Base-by-base conservation (phyloP, 2,113 vertebrate species). In the Egretta garzetta region DNA sequence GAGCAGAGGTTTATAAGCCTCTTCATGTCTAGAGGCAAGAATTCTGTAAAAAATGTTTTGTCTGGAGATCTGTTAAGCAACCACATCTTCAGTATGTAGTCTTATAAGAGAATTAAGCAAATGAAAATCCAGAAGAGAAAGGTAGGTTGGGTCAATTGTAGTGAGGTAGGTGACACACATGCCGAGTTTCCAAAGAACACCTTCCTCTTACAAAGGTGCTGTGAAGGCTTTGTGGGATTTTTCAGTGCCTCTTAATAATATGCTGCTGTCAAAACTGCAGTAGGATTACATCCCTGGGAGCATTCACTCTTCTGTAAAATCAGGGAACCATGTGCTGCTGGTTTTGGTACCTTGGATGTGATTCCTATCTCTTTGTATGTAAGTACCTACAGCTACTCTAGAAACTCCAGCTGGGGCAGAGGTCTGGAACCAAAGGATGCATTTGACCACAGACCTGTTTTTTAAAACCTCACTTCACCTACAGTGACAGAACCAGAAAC, bases 221-320 rank as follows among this genome's bases (percentile, higher is more conserved):
- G 18, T 19, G 60, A 49, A 19, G 62, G 28, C 26, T 80, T 33
- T 59, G 41, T 53, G 45, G 66, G 56, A 11, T 8, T 74, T 73
- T 63, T 45, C 35, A 58, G 55, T 62, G 35, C 16, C 59, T 0
- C n/a, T 35, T 35, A 12, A 6, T 22, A 23, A 10, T 0, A 5
- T 16, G 37, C 77, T 1, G 0, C 52, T 76, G 37, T 41, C 32
- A 3, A 6, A 41, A 5, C 4, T 19, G 37, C 70, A 53, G 58
- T 28, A 62, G 19, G 33, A 37, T 12, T 11, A 20, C 30, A 2
- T 35, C 32, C 33, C 35, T 63, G 59, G 56, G 22, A 12, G 50
- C 2, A 4, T 10, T 27, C 35, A 8, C 43, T 7, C 37, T 20
- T 2, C 10, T 55, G 1, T n/a, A 1, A 35, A 26, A 26, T 4